Percentiles rank a stretch among this genome's conserved stretches.
Evolutionary conservation across 2,797 vertebrate species (phyloP).

Genomic region (Nannoperca australis): DNA sequence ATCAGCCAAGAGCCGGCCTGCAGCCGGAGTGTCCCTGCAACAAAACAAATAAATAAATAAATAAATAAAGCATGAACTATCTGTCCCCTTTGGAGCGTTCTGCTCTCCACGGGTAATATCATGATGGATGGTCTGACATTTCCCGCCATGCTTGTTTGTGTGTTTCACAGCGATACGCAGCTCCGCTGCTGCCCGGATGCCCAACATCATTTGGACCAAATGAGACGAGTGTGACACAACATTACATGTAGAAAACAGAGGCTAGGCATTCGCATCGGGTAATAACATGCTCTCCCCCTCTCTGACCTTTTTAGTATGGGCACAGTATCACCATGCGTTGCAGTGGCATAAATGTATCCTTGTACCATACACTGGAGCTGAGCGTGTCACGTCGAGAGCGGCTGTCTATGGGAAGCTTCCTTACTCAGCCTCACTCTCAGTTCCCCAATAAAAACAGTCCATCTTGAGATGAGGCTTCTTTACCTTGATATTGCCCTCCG

Average conservation of each 20-base stretch:
- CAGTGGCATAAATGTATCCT: slow-evolving; percentile 46
- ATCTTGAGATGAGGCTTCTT: slow-evolving; percentile 24
- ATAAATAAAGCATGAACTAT: background rate
- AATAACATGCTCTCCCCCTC: slow-evolving; percentile 31
- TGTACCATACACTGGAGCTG: slow-evolving; percentile 1
- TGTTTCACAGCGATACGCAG: slow-evolving; percentile 52
- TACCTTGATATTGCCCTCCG: slow-evolving; percentile 18
- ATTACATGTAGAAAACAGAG: slow-evolving; percentile 53
- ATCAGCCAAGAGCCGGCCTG: slow-evolving; percentile 9
- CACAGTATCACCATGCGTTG: slow-evolving; percentile 27
- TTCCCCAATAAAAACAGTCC: slow-evolving; percentile 28
- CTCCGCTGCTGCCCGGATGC: slow-evolving; percentile 37
- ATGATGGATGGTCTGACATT: slow-evolving; percentile 80
- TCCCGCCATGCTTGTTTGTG: slow-evolving; percentile 61
- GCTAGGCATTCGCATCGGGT: slow-evolving; percentile 26
- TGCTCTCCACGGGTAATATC: slow-evolving; percentile 54
- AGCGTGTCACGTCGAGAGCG: background rate
- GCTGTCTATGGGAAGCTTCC: background rate
- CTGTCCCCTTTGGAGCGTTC: slow-evolving; percentile 28
- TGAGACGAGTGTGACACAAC: slow-evolving; percentile 54
- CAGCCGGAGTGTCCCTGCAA: slow-evolving; percentile 28
- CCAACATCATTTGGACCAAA: slow-evolving; percentile 37
- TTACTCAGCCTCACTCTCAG: slow-evolving; percentile 12
- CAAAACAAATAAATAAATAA: background rate
- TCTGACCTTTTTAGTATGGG: slow-evolving; percentile 65